Conservation (phyloP, 2,888 invertebrate genomes). For the Uropetala carovei region DNA sequence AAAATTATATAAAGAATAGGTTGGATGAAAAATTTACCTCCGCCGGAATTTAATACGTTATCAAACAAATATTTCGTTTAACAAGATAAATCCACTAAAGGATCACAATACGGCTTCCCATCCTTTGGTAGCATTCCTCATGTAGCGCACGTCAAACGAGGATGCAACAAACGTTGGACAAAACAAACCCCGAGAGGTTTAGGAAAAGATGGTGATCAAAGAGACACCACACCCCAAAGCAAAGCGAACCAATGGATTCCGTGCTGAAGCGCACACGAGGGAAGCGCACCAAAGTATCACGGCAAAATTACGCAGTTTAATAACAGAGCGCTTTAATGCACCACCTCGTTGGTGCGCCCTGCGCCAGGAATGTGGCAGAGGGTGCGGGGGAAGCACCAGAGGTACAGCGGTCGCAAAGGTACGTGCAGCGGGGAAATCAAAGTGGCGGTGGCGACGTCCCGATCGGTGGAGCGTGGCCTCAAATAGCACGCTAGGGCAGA, state of each 20-base stretch:
- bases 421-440: background rate
- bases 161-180: background rate
- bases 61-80: too few relatives aligned
- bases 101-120: too few relatives aligned
- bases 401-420: background rate
- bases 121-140: too few relatives aligned
- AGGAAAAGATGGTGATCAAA: background rate
- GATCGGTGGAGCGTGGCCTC: too few relatives aligned
- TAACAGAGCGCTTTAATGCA: background rate
- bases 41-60: too few relatives aligned
- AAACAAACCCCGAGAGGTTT: background rate
- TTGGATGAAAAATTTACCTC: too few relatives aligned
- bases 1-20: too few relatives aligned
- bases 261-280: background rate
- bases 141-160: background rate
- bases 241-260: background rate
- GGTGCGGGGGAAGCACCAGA: background rate
- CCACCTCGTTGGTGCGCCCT: background rate
- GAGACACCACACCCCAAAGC: background rate
- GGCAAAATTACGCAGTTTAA: slow-evolving; percentile 27
- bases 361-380: background rate
- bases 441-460: background rate
- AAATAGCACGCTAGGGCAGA: background rate
- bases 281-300: background rate
- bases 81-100: too few relatives aligned